Conservation (phyloP, 92 coral and sea anemone species). For the Porites evermanni region DNA sequence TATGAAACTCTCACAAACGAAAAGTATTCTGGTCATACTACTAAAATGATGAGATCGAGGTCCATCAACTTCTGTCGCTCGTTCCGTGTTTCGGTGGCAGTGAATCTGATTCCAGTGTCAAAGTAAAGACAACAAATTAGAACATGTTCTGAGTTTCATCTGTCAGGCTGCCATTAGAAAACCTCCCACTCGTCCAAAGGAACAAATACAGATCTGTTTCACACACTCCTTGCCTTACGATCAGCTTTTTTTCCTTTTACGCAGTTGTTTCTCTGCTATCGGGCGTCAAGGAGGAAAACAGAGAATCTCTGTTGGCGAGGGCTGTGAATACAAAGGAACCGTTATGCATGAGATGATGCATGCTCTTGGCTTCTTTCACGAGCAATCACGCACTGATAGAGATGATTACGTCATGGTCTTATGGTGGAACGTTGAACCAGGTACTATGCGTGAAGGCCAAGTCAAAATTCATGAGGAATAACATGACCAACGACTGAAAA, state of each 20-base stretch:
- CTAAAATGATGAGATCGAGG: too few species aligned
- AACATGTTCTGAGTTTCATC: too few species aligned
- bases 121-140: too few species aligned
- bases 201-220: too few species aligned
- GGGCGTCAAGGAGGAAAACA: conserved; percentile 95
- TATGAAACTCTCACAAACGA: too few species aligned
- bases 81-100: too few species aligned
- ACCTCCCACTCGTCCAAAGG: too few species aligned
- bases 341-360: conserved; percentile 94
- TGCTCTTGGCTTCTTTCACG: conserved; percentile 92
- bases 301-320: conserved; percentile 87
- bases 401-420: conserved; percentile 82
- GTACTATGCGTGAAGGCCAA: neutral
- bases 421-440: conserved; percentile 92
- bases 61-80: too few species aligned
- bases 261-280: conserved; percentile 87
- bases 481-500: neutral
- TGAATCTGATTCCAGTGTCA: too few species aligned
- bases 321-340: conserved; percentile 87
- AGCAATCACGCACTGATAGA: conserved; percentile 86
- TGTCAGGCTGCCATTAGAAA: too few species aligned
- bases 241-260: neutral
- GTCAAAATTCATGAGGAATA: neutral
- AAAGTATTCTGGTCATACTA: too few species aligned
- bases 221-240: neutral